These are phyloP conservation scores for Drosophila nigromelanica DNA, from an alignment of 1,140 invertebrate genomes.

Conservation along the genomic window DNA sequence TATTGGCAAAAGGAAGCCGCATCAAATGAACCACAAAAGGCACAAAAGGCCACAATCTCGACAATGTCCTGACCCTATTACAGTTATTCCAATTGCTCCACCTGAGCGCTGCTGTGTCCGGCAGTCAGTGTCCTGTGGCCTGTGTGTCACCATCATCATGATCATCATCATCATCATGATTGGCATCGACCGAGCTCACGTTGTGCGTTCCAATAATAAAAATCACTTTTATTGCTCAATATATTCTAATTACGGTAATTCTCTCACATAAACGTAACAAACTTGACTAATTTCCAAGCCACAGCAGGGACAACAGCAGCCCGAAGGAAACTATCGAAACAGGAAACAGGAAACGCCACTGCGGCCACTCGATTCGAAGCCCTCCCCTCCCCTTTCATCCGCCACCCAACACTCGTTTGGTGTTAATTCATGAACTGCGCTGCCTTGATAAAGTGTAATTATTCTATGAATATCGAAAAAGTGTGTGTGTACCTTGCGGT, in stretches of 20 bases:
- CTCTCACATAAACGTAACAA: conserved; percentile 72
- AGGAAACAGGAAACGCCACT: conserved; percentile 4
- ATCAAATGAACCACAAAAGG: conserved; percentile 27
- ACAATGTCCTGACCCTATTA: conserved; percentile 5
- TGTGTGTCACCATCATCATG: conserved; percentile 12
- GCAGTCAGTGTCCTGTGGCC: not conserved
- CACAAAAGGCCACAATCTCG: conserved; percentile 9
- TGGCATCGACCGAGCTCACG: conserved; percentile 13
- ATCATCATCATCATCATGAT: conserved; percentile 3
- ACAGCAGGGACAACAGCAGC: not conserved
- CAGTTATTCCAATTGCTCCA: conserved; percentile 29
- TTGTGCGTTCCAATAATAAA: conserved; percentile 67
- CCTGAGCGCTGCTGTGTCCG: conserved; percentile 1
- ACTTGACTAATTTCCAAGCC: conserved; percentile 72
- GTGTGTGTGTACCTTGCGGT: conserved; percentile 55
- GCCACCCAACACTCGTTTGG: conserved; percentile 2
- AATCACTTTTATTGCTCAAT: conserved; percentile 82
- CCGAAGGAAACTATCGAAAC: conserved; percentile 27
- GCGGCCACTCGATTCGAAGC: not conserved
- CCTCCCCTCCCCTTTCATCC: not conserved
- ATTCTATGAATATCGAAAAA: conserved; percentile 81
- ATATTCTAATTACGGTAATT: conserved; percentile 81
- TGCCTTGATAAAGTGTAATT: conserved; percentile 77
- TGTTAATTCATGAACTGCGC: conserved; percentile 74
- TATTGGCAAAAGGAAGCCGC: conserved; percentile 17